Evolutionary conservation across 2,797 vertebrate genomes (phyloP).

Genomic region (Falco biarmicus): DNA sequence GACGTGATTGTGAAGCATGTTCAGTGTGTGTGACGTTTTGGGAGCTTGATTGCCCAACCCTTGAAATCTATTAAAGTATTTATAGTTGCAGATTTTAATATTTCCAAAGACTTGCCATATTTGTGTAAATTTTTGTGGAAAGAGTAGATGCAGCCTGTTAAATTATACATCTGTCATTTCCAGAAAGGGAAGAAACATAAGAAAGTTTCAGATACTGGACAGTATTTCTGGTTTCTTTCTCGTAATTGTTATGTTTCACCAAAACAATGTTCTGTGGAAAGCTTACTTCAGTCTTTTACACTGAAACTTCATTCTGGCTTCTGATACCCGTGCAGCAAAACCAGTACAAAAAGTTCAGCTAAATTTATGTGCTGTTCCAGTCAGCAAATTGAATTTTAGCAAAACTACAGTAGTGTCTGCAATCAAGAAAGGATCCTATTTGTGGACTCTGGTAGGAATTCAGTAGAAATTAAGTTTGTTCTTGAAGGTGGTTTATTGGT

Average conservation of each 20-base stretch:
- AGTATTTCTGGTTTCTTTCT: not conserved
- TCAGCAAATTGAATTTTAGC: not conserved
- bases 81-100: not conserved
- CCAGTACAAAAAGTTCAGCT: not conserved
- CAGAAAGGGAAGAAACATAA: not conserved
- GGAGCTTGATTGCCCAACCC: not conserved
- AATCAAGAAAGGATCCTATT: not conserved
- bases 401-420: not conserved
- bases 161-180: not conserved
- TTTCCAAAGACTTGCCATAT: not conserved
- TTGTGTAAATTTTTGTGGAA: not conserved
- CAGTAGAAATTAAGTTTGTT: conserved; percentile 4
- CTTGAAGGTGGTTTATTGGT: not conserved
- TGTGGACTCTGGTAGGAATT: not conserved
- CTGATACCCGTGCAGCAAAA: not conserved
- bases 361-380: not conserved
- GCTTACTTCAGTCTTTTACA: not conserved
- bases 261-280: not conserved
- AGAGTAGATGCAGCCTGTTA: not conserved
- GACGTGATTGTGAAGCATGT: not conserved
- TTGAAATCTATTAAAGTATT: not conserved
- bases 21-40: not conserved
- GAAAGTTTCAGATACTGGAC: not conserved
- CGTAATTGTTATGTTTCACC: not conserved
- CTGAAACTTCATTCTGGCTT: not conserved